phyloP scores from a whole-genome alignment of 1,140 invertebrate genomes.

The Carcinoscorpius rotundicauda region DNA sequence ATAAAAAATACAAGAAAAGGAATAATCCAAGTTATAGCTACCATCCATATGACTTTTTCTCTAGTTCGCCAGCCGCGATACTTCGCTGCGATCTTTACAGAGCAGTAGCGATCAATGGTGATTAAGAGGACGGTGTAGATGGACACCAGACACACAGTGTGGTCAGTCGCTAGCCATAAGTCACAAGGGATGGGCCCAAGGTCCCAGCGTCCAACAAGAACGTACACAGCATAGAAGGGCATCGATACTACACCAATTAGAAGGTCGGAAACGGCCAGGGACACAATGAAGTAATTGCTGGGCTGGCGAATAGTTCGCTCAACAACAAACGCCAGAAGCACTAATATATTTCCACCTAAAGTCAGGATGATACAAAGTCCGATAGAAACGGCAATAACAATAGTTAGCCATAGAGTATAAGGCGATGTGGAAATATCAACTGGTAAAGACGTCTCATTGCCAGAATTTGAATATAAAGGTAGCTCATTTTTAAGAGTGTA shows the following conservation, averaged over 20 bases:
- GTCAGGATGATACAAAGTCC: constrained; percentile 80
- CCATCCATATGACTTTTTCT: constrained; percentile 73
- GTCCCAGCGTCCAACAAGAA: constrained; percentile 91
- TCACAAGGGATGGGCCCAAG: constrained; percentile 91
- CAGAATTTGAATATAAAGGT: no score
- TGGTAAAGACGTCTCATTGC: no score
- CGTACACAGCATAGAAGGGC: constrained; percentile 71
- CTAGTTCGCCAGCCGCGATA: constrained; percentile 96
- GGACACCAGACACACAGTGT: constrained; percentile 95
- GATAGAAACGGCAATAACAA: constrained; percentile 75
- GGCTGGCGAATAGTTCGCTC: constrained; percentile 94
- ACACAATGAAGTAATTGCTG: constrained; percentile 98
- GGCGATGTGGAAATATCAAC: constrained; percentile 34
- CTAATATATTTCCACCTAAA: constrained; percentile 88
- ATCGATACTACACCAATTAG: constrained; percentile 71
- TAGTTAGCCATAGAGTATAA: constrained; percentile 78
- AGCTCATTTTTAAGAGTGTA: no score
- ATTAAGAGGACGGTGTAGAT: constrained; percentile 98
- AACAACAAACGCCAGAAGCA: constrained; percentile 88
- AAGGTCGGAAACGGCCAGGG: constrained; percentile 92
- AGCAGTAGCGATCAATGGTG: constrained; percentile 96
- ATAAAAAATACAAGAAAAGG: constrained; percentile 94
- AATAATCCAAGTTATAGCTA: constrained; percentile 79
- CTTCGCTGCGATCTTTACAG: constrained; percentile 94
- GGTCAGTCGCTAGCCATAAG: constrained; percentile 96